Percentiles rank a stretch among this genome's conserved stretches.
These are phyloP conservation scores for Microcaecilia unicolor DNA, from an alignment of 2,797 vertebrate genomes.

Conservation along the genomic window DNA sequence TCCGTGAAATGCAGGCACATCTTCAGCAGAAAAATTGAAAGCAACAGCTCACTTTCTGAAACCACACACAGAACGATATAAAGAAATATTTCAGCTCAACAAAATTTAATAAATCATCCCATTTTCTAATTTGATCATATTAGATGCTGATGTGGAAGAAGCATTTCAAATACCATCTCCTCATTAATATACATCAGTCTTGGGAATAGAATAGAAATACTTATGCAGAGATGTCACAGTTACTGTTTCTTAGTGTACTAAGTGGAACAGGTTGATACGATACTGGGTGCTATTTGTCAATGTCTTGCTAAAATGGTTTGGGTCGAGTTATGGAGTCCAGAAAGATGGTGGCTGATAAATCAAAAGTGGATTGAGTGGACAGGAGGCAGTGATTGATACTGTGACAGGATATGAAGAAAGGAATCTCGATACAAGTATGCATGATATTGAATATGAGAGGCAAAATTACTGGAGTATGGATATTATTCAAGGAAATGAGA, in stretches of 20 bases:
- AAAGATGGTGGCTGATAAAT: conserved; percentile 88
- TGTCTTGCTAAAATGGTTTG: conserved; percentile 88
- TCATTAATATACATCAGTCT: conserved; percentile 82
- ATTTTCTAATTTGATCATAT: conserved; percentile 81
- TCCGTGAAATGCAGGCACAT: conserved; percentile 51
- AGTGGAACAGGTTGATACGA: conserved; percentile 82
- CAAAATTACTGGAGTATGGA: conserved; percentile 75
- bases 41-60: conserved; percentile 68
- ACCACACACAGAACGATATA: conserved; percentile 55
- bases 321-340: conserved; percentile 83
- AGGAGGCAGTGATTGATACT: conserved; percentile 96
- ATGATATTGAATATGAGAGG: conserved; percentile 74
- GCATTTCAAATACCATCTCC: conserved; percentile 65
- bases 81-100: conserved; percentile 67
- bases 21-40: conserved; percentile 65
- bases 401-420: conserved; percentile 90
- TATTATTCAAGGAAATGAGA: conserved; percentile 95
- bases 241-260: conserved; percentile 68
- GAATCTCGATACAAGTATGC: conserved; percentile 63
- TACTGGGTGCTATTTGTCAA: conserved; percentile 82
- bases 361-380: conserved; percentile 98
- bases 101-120: conserved; percentile 78
- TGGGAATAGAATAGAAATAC: conserved; percentile 62
- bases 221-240: conserved; percentile 70
- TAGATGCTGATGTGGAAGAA: conserved; percentile 75